These are phyloP conservation scores for Sebastiscus tertius DNA, from an alignment of 2,797 vertebrate genomes.

Conservation along the genomic window DNA sequence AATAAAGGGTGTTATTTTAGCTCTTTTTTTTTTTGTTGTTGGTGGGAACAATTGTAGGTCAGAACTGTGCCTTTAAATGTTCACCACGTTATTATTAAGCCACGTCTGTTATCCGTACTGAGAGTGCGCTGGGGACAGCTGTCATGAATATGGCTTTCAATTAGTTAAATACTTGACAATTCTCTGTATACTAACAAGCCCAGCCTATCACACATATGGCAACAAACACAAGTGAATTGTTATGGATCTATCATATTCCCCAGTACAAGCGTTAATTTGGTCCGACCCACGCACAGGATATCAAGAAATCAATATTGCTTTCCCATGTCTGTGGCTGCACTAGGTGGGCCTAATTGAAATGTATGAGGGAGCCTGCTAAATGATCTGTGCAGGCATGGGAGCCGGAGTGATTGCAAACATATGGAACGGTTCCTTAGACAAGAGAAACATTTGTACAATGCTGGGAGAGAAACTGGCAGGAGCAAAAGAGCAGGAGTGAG, in stretches of 20 bases:
- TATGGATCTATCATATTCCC: slow-evolving; percentile 75
- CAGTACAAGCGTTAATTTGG: slow-evolving; percentile 71
- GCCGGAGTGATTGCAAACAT: slow-evolving; percentile 78
- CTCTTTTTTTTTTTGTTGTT: neutral
- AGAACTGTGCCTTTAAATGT: neutral
- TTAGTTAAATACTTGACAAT: slow-evolving; percentile 20
- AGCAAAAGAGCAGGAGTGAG: slow-evolving; percentile 23
- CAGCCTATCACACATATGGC: slow-evolving; percentile 32
- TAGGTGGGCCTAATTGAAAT: slow-evolving; percentile 82
- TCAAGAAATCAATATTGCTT: slow-evolving; percentile 79
- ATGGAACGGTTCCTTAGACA: slow-evolving; percentile 80
- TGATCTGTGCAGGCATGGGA: slow-evolving; percentile 78
- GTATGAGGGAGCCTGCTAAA: slow-evolving; percentile 79
- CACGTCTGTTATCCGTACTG: neutral
- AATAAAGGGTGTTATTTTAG: neutral
- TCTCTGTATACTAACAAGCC: neutral
- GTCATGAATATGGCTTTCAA: slow-evolving; percentile 21
- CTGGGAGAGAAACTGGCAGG: slow-evolving; percentile 53
- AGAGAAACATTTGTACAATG: slow-evolving; percentile 78
- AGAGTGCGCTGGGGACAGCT: neutral
- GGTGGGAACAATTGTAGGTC: neutral
- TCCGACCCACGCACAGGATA: slow-evolving; percentile 68
- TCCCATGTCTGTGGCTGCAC: slow-evolving; percentile 63
- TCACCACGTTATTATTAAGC: neutral
- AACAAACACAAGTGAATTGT: slow-evolving; percentile 54